These are phyloP conservation scores for Salvelinus fontinalis DNA, from an alignment of 2,113 vertebrate genomes.

Conservation along the genomic window DNA sequence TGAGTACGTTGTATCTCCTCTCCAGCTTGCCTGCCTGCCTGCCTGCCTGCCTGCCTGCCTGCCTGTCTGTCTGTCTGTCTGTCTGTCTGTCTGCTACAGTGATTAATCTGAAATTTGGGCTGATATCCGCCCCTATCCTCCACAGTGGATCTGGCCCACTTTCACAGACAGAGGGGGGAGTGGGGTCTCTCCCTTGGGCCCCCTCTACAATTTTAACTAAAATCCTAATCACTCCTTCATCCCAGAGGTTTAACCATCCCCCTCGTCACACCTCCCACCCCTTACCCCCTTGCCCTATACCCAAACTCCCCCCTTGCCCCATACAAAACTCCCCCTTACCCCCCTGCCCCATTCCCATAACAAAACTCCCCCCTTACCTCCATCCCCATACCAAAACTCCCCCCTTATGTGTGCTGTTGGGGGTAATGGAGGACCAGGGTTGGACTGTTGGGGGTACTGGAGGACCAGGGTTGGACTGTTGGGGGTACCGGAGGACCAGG, in stretches of 20 bases:
- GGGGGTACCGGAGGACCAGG: too few species aligned
- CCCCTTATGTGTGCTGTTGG: background rate
- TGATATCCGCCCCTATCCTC: background rate
- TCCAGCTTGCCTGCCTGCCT: background rate
- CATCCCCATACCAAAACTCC: background rate
- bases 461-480: too few species aligned
- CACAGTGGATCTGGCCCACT: slow-evolving; percentile 29
- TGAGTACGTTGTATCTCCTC: slow-evolving; percentile 12
- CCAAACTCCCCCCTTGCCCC: slow-evolving; percentile 1
- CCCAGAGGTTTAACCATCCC: slow-evolving; percentile 40
- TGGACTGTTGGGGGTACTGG: too few species aligned
- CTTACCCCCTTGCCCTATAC: slow-evolving; percentile 3
- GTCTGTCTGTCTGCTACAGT: background rate
- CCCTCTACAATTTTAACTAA: slow-evolving; percentile 57
- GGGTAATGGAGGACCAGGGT: too few species aligned
- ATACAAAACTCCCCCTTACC: background rate
- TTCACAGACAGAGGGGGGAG: slow-evolving; percentile 7
- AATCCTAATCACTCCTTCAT: slow-evolving; percentile 46
- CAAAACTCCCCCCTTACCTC: slow-evolving; percentile 7
- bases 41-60: background rate
- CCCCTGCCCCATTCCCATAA: background rate
- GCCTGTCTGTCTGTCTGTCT: background rate
- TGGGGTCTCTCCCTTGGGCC: slow-evolving; percentile 23
- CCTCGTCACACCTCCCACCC: slow-evolving; percentile 7
- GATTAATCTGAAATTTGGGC: slow-evolving; percentile 18